Percentiles rank a stretch among this genome's conserved stretches.
Conservation (phyloP, 2,797 vertebrate genomes). For the Luscinia megarhynchos region DNA sequence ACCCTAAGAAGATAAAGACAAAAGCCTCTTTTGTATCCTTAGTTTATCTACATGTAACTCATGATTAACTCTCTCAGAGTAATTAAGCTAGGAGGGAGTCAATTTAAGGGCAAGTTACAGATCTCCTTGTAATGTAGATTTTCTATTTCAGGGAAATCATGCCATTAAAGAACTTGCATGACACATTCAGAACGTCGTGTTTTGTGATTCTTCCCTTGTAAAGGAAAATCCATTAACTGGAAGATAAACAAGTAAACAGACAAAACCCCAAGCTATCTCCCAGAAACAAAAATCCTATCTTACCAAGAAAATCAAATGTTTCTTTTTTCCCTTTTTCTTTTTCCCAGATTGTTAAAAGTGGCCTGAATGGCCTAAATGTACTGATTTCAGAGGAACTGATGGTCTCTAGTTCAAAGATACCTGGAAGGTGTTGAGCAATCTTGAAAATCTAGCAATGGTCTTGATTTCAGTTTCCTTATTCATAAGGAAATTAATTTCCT, state of each 20-base stretch:
- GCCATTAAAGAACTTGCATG: neutral
- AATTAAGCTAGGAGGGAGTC: too few species aligned
- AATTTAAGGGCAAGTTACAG: too few species aligned
- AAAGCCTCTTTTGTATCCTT: too few species aligned
- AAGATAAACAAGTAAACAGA: neutral
- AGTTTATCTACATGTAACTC: too few species aligned
- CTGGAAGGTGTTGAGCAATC: neutral
- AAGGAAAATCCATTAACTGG: neutral
- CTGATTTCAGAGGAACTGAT: neutral
- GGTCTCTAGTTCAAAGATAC: neutral
- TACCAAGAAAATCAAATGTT: accelerated
- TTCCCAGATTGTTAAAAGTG: neutral
- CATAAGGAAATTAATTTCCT: neutral
- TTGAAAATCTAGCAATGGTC: neutral
- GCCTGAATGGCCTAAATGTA: accelerated
- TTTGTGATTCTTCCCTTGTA: neutral
- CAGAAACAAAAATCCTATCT: neutral
- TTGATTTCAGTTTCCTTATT: neutral
- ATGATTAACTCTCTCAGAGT: too few species aligned
- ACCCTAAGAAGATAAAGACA: too few species aligned
- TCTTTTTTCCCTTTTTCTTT: neutral
- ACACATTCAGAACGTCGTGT: neutral
- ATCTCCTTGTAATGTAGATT: neutral
- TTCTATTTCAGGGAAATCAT: neutral
- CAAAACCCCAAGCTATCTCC: accelerated